Evolutionary conservation across 2,113 vertebrate genomes (phyloP).

Genomic region (Acrocephalus arundinaceus): DNA sequence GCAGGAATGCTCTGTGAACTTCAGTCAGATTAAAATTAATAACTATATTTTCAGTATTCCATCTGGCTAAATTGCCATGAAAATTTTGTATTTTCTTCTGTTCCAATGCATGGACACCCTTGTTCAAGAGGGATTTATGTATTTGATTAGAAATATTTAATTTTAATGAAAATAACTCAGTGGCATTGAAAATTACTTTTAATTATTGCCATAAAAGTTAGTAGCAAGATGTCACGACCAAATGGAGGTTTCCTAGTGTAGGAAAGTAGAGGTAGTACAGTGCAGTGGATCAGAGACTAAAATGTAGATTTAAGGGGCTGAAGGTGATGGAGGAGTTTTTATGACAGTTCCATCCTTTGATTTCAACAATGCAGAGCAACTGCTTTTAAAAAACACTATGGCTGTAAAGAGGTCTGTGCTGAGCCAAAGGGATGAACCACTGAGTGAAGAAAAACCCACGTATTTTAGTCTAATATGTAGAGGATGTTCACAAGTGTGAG

Average conservation of each 20-base stretch:
- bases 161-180: not conserved
- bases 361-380: not conserved
- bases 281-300: not conserved
- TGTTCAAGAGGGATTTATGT: not conserved
- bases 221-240: not conserved
- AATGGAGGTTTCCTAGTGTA: not conserved
- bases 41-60: not conserved
- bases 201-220: not conserved
- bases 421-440: not conserved
- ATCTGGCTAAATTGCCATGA: not conserved
- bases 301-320: not conserved
- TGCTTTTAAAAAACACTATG: not conserved
- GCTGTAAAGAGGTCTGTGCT: not conserved
- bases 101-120: not conserved
- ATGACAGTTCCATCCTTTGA: not conserved
- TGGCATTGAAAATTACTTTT: not conserved
- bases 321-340: not conserved
- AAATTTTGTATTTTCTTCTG: not conserved
- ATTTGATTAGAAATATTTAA: not conserved
- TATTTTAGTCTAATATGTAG: not conserved
- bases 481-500: rapidly evolving
- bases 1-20: not conserved
- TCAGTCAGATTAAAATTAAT: not conserved
- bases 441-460: not conserved
- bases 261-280: not conserved